Percentiles rank a stretch among this genome's conserved stretches.
These are phyloP conservation scores for Agonopterix arenella DNA, from an alignment of 2,888 invertebrate genomes.

Conservation along the genomic window DNA sequence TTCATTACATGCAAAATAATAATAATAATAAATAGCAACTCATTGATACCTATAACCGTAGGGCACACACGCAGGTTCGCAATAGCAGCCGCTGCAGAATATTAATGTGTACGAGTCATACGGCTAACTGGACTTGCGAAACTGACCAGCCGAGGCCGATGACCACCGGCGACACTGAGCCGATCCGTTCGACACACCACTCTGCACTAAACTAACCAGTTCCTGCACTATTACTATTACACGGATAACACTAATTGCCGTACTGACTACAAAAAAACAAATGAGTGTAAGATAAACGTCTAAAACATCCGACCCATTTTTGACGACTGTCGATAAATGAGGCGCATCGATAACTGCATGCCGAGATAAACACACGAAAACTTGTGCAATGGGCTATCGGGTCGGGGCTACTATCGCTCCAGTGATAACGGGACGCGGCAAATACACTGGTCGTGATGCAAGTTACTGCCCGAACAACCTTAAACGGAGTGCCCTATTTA, in stretches of 20 bases:
- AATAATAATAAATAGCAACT: neutral
- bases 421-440: constrained; percentile 55
- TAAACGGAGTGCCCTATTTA: constrained; percentile 41
- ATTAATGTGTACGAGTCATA: constrained; percentile 67
- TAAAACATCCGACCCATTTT: constrained; percentile 27
- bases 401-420: constrained; percentile 43
- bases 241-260: constrained; percentile 27
- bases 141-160: constrained; percentile 69
- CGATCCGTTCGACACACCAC: constrained; percentile 23
- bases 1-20: no score
- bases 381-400: constrained; percentile 52
- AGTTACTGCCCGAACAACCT: constrained; percentile 36
- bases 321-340: constrained; percentile 43
- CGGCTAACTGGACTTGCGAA: constrained; percentile 73
- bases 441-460: constrained; percentile 40
- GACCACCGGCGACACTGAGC: constrained; percentile 53
- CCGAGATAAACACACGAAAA: constrained; percentile 46
- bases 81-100: constrained; percentile 63
- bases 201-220: constrained; percentile 33
- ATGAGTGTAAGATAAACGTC: constrained; percentile 13
- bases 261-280: constrained; percentile 5
- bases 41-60: constrained; percentile 13
- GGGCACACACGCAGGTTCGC: constrained; percentile 51
- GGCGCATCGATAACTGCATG: constrained; percentile 53
- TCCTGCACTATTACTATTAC: constrained; percentile 18